Conservation (phyloP, 2,888 invertebrate species). For the Homarus gammarus region DNA sequence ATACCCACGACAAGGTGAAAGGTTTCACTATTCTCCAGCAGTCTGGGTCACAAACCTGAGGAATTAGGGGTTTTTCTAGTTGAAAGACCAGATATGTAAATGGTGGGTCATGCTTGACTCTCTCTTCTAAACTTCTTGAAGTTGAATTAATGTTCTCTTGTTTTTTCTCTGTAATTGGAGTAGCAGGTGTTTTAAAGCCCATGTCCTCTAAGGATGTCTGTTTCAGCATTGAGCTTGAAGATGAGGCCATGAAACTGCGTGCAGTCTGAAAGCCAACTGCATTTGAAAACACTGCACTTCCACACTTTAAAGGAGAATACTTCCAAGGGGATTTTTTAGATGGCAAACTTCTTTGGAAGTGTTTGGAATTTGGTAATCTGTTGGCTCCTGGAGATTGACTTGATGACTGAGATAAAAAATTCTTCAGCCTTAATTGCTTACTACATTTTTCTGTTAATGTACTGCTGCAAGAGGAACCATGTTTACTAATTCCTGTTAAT, state of each 20-base stretch:
- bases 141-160: not conserved
- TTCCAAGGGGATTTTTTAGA: not conserved
- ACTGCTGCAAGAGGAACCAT: not conserved
- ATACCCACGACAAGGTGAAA: no score
- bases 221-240: not conserved
- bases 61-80: constrained; percentile 11
- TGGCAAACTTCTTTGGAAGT: not conserved
- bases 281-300: not conserved
- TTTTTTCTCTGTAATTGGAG: not conserved
- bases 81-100: constrained; percentile 57
- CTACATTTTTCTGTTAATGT: not conserved
- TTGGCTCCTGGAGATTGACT: not conserved
- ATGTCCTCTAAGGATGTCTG: not conserved
- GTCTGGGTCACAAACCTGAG: constrained; percentile 41
- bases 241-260: no score
- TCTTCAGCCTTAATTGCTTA: constrained; percentile 1
- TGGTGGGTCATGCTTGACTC: constrained; percentile 20
- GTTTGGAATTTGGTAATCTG: not conserved
- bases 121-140: constrained; percentile 1
- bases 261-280: not conserved
- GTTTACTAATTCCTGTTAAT: not conserved
- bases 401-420: constrained; percentile 2
- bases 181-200: not conserved
- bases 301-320: not conserved
- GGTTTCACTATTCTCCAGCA: no score